Base-by-base conservation (phyloP, 2,113 vertebrate genomes). In the Rafetus swinhoei region DNA sequence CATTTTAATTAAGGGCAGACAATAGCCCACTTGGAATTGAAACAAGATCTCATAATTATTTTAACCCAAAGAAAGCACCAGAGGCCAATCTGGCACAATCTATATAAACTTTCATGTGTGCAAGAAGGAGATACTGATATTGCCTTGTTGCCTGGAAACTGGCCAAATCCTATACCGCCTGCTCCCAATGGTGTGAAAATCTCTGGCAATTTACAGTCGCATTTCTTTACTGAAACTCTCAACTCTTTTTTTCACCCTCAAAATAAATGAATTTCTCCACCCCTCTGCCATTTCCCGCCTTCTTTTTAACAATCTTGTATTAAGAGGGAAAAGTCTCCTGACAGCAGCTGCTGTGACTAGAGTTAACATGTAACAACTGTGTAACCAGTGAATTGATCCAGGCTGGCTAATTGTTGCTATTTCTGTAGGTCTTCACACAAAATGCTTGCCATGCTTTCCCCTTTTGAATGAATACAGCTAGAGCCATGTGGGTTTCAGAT, bases 1-100 rank as follows among this genome's bases (percentile, higher is more conserved):
- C 52, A 93, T 79, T 93, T 94, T 89, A 96, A 95, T 96, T 92
- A 96, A 83, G 85, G 72, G 74, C 24, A 76, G 25, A 57, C 86
- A 94, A 95, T 59, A 93, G 87, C 79, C 81, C 88, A 81, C 24
- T 65, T 82, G 82, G 79, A 90, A 52, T 4, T 84, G 27, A 90
- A 89, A 86, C 82, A 0, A 0, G 60, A 92, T 88, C n/a, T 25
- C n/a, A 19, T 4, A 77, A 65, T 89, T 0, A 0, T 86, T 74
- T 54, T 52, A 85, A 84, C 74, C 62, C 50, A 84, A 82, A n/a
- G 83, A 95, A 89, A 95, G 95, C 91, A 94, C n/a, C 50, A 83
- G 6, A 25, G 39, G 81, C 35, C 6, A 72, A 35, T 35, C 35
- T 72, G n/a, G 65, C n/a, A 72, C 18, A 35, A 27, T 60, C 59